A percentile compares a stretch with the other conserved stretches of the same genome.
Evolutionary conservation across 2,797 vertebrate genomes (phyloP).

Genomic region (Mus caroli): DNA sequence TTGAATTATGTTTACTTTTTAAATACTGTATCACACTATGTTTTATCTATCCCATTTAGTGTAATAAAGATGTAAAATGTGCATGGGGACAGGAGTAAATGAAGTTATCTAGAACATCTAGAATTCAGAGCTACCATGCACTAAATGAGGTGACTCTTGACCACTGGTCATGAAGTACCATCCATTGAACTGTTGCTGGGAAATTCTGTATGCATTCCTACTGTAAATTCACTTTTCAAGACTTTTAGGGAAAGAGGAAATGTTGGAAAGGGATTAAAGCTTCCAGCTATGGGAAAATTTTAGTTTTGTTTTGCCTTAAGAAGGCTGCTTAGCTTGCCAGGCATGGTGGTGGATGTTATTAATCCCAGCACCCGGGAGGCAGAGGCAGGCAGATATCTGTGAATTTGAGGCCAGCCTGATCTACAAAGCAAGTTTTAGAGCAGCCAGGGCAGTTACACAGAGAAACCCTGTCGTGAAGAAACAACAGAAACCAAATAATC

Average conservation of each 20-base stretch:
- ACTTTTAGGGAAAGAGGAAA: background rate
- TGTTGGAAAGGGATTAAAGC: background rate
- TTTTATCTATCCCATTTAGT: background rate
- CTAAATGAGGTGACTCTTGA: background rate
- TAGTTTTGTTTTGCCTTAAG: background rate
- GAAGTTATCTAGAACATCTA: background rate
- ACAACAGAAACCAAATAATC: background rate
- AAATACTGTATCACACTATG: background rate
- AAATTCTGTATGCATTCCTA: background rate
- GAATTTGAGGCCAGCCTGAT: background rate
- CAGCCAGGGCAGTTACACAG: background rate
- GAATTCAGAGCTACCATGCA: background rate
- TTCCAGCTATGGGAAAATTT: background rate
- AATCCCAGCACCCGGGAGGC: background rate
- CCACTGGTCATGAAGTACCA: background rate
- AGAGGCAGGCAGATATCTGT: background rate
- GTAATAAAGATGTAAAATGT: conserved; percentile 5
- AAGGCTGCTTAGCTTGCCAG: background rate
- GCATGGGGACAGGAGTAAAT: background rate
- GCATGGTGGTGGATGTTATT: background rate
- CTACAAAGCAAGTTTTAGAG: background rate
- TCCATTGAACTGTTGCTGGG: background rate
- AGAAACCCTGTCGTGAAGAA: background rate
- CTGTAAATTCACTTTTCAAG: background rate
- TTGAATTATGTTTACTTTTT: background rate